These are phyloP conservation scores for Gorilla gorilla DNA, from an alignment of 2,113 vertebrate genomes.

Conservation along the genomic window DNA sequence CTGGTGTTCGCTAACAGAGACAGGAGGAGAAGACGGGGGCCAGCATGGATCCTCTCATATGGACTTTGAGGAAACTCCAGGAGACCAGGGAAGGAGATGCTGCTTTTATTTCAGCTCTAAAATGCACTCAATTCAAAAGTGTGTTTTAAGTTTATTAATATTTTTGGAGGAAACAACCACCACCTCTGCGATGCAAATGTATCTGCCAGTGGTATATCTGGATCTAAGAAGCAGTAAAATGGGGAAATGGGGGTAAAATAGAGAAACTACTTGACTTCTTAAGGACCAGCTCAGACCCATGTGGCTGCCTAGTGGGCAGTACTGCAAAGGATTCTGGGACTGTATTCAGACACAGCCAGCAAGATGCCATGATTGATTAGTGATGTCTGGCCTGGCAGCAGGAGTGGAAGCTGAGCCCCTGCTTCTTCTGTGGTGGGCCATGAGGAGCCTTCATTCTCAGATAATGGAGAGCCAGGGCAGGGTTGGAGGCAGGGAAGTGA, in stretches of 20 bases:
- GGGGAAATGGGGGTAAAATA: not conserved
- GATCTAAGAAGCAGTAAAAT: not conserved
- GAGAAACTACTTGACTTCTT: not conserved
- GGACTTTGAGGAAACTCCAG: not conserved
- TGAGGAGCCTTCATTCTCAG: not conserved
- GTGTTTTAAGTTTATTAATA: not conserved
- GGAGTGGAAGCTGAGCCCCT: not conserved
- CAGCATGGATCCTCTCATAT: not conserved
- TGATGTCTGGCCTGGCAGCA: not conserved
- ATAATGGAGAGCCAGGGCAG: not conserved
- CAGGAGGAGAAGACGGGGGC: not conserved
- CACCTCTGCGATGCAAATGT: not conserved
- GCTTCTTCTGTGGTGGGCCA: not conserved
- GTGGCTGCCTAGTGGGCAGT: not conserved
- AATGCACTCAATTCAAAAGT: not conserved
- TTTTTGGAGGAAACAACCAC: not conserved
- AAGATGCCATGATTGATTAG: not conserved
- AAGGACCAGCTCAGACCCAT: not conserved
- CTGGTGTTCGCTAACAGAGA: not conserved
- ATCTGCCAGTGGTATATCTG: not conserved
- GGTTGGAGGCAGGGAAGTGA: not conserved
- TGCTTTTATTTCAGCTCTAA: not conserved
- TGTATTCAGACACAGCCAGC: not conserved
- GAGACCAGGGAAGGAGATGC: not conserved
- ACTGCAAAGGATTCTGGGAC: not conserved